Evolutionary conservation across 2,113 vertebrate genomes (phyloP), one percentile per base, ranked within the genome.

Genomic region (Hyla sarda): DNA sequence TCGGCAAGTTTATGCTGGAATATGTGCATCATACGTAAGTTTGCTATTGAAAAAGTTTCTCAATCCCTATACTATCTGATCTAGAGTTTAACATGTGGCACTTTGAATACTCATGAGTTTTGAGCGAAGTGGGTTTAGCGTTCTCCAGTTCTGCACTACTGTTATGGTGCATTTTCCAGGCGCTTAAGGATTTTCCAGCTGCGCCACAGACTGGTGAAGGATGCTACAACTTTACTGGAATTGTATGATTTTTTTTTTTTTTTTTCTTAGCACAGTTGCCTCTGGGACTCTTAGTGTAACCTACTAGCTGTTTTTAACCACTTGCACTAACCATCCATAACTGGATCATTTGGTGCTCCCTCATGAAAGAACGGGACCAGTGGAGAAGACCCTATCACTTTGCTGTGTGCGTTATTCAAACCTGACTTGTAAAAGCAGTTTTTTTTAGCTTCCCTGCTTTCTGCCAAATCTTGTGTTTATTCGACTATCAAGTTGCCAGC

Each of bases 391-490:
- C 37, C 50, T 56, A 52, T 45, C 69, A 37, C 72, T 56, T 60
- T 30, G 54, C n/a, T 11, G 28, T 84, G 32, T n/a, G 34, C 13
- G 71, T 69, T 71, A 37, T 65, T 47, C 62, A 48, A 47, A 72
- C 37, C 82, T 62, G 37, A 56, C 82, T 48, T 60, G n/a, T 84
- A 32, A 52, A 41, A 75, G 54, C 34, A 60, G 71, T 50, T 17
- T 30, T 30, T 62, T n/a, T n/a, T n/a, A n/a, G n/a, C 30, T 17
- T 76, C 14, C 82, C 54, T 56, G 48, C 67, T 74, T 58, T 72
- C 69, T 83, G 82, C 82, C 71, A 75, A 84, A 56, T 62, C 72
- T 74, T 54, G 47, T 76, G 72, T 75, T 76, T 84, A 75, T 73
- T 76, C 71, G 76, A 47, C 72, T 8, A 74, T 84, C 34, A 75